Base-by-base conservation (phyloP, 2,797 vertebrate species). In the Pseudochirops corinnae region DNA sequence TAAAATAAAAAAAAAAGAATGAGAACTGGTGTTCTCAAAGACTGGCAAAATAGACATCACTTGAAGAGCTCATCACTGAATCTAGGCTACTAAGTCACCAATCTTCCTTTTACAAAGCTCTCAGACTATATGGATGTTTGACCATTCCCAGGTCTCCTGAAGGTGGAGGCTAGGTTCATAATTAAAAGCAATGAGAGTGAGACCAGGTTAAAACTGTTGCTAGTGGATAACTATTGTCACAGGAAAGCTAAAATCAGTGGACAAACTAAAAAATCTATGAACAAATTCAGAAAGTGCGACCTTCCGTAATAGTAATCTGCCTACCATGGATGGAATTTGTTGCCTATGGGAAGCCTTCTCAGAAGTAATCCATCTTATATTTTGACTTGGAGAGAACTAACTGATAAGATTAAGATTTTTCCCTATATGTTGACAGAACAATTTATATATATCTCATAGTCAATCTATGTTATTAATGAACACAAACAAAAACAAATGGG, bases 1-100 rank as follows among this genome's bases (percentile, higher is more conserved):
- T n/a, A 92, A 55, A 93, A 92, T 90, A 58, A 56, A 11, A 31
- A 91, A 91, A 74, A 91, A 58, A 93, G 92, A 94, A 95, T 92
- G 56, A 96, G 55, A 4, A 28, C 94, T 92, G 67, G 74, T 93
- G 67, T 56, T 96, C 90, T 94, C 28, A 46, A 11, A 56, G 52
- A 13, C 94, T 90, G 90, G 50, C 55, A 91, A 96, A 97, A 94
- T 87, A 92, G 90, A 93, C 94, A 94, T n/a, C 91, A 93, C 28
- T 31, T 60, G 67, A 91, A 93, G 92, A 97, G 39, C 52, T 90
- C 91, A 9, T 58, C 56, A n/a, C 24, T 67, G n/a, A 90, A 58
- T 87, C 74, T 33, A 16, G 39, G 94, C 92, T 57, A 52, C 53
- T 95, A 33, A 57, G 50, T 53, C 82, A 31, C 55, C 46, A 56